Base-by-base conservation (phyloP, 2,888 invertebrate genomes). In the Alloplasta piceator region DNA sequence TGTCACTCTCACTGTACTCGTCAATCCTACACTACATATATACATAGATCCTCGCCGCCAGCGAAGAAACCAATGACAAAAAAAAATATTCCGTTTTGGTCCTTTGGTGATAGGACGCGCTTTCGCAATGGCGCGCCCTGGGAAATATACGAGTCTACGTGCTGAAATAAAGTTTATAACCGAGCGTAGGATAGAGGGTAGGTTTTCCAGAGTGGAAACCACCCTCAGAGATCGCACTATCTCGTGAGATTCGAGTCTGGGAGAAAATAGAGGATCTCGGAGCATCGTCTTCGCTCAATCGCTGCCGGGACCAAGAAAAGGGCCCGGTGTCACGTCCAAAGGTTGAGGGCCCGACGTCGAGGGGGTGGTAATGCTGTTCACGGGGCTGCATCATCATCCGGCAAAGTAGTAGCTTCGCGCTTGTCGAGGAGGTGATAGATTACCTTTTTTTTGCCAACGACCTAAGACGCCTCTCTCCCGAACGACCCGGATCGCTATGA, bases 371-470 rank as follows among this genome's bases (percentile, higher is more conserved):
- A 64, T 38, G 76, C 52, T 39, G 67, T 41, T 50, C 61, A 41
- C 71, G 38, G 60, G 12, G 66, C 43, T 38, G 64, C 50, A 67
- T 66, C 71, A 80, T 80, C 80, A 80, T 46, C 50, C 14, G 39
- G 66, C 66, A 78, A 70, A 48, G 74, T 70, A 78, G 83, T 79
- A 78, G 80, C 71, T 73, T 75, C 70, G 43, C 63, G 78, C 72
- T 82, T 73, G 71, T 67, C 52, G 76, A 76, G 73, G 77, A 64
- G 78, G 89, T 90, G 90, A 90, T 90, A 89, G 90, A 90, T 90
- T 90, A 88, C 90, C 88, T 87, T 84, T 85, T 85, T 26, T 26
- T 26, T 87, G 86, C 83, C 87, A 82, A 85, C 85, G 86, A 86
- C 75, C 78, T 48, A 58, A 66, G 60, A 79, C 75, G 64, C 70